Percentiles rank a stretch among this genome's conserved stretches.
Conservation (phyloP, 2,797 vertebrate genomes). For the Menidia menidia region DNA sequence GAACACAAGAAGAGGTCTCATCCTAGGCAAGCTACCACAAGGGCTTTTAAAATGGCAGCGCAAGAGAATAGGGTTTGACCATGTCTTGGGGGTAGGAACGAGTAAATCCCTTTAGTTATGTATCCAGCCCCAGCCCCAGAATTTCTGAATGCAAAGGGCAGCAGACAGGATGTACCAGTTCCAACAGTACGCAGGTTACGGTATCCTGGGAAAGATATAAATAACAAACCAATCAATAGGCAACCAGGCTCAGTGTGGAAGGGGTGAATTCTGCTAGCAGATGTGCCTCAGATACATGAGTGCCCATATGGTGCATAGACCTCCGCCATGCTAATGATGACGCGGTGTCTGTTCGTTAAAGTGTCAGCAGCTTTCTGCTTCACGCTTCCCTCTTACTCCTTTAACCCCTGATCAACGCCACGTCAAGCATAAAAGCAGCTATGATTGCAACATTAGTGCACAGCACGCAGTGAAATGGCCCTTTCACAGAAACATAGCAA, state of each 20-base stretch:
- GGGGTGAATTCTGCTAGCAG: neutral
- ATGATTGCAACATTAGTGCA: neutral
- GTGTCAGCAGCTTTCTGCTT: neutral
- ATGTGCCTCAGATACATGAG: neutral
- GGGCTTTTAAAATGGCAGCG: slow-evolving; percentile 11
- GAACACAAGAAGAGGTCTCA: slow-evolving; percentile 24
- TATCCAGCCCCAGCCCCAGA: neutral
- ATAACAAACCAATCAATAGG: neutral
- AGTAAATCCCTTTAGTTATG: slow-evolving; percentile 1
- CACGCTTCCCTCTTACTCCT: neutral
- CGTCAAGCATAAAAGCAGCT: neutral
- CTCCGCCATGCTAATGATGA: neutral
- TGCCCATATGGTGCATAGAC: neutral
- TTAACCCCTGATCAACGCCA: neutral
- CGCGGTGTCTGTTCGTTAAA: neutral
- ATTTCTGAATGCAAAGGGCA: slow-evolving; percentile 9
- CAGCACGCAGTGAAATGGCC: no score
- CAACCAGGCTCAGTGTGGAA: neutral
- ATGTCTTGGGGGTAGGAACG: slow-evolving; percentile 3
- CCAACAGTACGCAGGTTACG: neutral
- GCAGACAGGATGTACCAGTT: slow-evolving; percentile 1
- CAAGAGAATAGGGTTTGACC: slow-evolving; percentile 6
- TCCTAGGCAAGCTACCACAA: slow-evolving; percentile 21
- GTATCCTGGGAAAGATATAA: neutral
- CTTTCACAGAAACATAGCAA: neutral